These are phyloP conservation scores for Boloria euphrosyne DNA, from an alignment of 2,888 invertebrate genomes.

Conservation along the genomic window DNA sequence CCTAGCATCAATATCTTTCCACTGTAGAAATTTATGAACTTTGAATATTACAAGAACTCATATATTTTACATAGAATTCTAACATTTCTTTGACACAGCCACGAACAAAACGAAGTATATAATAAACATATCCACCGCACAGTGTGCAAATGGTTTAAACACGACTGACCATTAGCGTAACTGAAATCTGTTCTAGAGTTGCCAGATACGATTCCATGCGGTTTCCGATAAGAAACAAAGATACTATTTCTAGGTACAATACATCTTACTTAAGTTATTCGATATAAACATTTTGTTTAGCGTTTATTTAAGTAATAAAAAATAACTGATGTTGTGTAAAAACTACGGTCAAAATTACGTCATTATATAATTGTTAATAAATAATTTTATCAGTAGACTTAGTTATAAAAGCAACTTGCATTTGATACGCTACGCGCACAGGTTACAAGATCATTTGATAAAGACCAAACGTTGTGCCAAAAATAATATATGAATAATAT, in stretches of 20 bases:
- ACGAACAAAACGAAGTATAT: slow-evolving; percentile 1
- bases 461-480: slow-evolving; percentile 54
- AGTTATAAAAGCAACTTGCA: slow-evolving; percentile 21
- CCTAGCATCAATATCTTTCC: too few species aligned
- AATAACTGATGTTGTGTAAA: too few species aligned
- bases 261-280: neutral
- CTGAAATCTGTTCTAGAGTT: slow-evolving; percentile 32
- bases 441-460: slow-evolving; percentile 66
- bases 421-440: slow-evolving; percentile 46
- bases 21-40: too few species aligned
- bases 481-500: slow-evolving; percentile 53
- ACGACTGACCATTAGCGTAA: slow-evolving; percentile 35
- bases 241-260: slow-evolving; percentile 21
- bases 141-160: slow-evolving; percentile 35
- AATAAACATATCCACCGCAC: slow-evolving; percentile 34
- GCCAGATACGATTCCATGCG: slow-evolving; percentile 34
- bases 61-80: too few species aligned
- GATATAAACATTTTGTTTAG: slow-evolving; percentile 5
- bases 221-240: slow-evolving; percentile 31
- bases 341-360: too few species aligned
- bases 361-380: neutral
- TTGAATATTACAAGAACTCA: too few species aligned
- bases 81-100: neutral
- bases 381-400: slow-evolving; percentile 13
- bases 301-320: neutral